Base-by-base conservation (phyloP, 2,888 invertebrate genomes). In the Melanostoma mellinum region DNA sequence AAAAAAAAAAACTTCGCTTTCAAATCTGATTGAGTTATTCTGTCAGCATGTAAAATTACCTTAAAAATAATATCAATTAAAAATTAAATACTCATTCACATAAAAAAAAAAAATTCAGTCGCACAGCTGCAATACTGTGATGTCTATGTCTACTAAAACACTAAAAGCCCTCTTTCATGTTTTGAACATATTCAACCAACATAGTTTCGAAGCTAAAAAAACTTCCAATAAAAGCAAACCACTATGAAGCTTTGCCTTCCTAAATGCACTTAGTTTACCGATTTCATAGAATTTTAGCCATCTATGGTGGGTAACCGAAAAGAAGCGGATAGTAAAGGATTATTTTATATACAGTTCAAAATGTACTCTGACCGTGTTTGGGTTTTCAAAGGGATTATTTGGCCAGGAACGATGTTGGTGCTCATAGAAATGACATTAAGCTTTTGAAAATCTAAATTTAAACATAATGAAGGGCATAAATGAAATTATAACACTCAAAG, bases 201-300 rank as follows among this genome's bases (percentile, higher is more conserved):
- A 61, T 48, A 50, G 48, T 33, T 50, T 50, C 50, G 50, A 61
- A 61, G 61, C 46, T 35, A 61, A 61, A 46, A 42, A 44, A n/a
- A 35, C 10, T 44, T 46, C 65, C 52, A 72, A 58, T 65, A 68
- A 79, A 67, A 68, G 56, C 56, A 44, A 36, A 55, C 68, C 48
- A 63, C 48, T 74, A 68, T 40, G 30, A n/a, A 61, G 36, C 9
- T 36, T 35, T 67, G 67, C 53, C 60, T 55, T 46, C 55, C 67
- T 32, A 68, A 72, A 79, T 74, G 56, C 74, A 79, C 69, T 79
- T 79, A 74, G 69, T 56, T 58, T 60, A 58, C 55, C 30, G 56
- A 75, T 71, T 63, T 69, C 46, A 80, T 75, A 69, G 58, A 75
- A 56, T 52, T 75, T 71, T 71, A 61, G 69, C 32, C 79, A 63